Base-by-base conservation (phyloP, 2,888 invertebrate genomes). In the Gasteruption jaculator region DNA sequence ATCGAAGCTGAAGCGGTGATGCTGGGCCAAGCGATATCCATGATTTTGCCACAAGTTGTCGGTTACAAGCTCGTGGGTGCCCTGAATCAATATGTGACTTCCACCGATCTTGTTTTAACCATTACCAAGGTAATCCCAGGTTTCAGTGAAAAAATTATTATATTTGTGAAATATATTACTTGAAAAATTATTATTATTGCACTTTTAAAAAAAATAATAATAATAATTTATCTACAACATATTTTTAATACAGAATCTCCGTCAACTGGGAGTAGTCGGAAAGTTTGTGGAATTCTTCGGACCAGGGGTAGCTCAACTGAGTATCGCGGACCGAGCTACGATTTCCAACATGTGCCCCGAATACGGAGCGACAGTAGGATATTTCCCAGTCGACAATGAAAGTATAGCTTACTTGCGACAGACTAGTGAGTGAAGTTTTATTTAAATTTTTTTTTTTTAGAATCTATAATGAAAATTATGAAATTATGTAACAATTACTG, bases 251-350 rank as follows among this genome's bases (percentile, higher is more conserved):
- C 6, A 61, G 61, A 53, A 61, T 41, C 77, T 97, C 39, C 83
- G 97, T 11, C 86, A 91, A 56, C 69, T 95, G 33, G 97, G 97
- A 25, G 97, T 97, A 5, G 97, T 97, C 38, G 95, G 95, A 3
- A 96, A 97, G 65, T 97, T 99, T 74, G 97, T 99, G 4, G 97
- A 99, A 74, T 99, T 99, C 75, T 99, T 88, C 72, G 97, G 97
- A 0, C 86, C 92, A 0, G 97, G 97, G 3, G 92, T 96, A 3
- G 72, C 82, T 0, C 85, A 87, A 41, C 73, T 99, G 4, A 92
- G 92, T 40, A 92, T 99, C 46, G 96, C 97, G 0, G 97, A 99
- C 74, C 76, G 97, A 30, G 95, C 97, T 1, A 99, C 97, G 0
- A 92, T 99, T 39, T 90, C 94, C 52, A 99, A 99, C 75, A 97